phyloP scores from a whole-genome alignment of 2,797 vertebrate species.

The Sebastes hubbsi region DNA sequence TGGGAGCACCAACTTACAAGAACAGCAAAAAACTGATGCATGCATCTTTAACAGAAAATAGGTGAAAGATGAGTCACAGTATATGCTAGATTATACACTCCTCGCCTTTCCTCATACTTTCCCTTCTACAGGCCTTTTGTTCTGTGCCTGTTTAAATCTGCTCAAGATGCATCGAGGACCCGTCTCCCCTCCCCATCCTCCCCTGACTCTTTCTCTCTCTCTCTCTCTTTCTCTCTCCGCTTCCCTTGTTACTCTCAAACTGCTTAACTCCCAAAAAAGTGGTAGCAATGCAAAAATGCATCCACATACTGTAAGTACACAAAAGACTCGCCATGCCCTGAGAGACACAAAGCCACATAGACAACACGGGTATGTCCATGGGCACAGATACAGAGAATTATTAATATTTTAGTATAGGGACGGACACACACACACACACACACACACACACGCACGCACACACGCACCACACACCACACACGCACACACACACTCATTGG shows the following conservation, averaged over 20 bases:
- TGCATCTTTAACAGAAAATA: conserved; percentile 47
- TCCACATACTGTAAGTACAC: conserved; percentile 23
- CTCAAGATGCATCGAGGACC: conserved; percentile 30
- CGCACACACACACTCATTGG: no score
- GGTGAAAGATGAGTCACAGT: conserved; percentile 50
- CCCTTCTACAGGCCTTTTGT: conserved; percentile 40
- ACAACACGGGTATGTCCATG: background rate
- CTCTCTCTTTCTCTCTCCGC: background rate
- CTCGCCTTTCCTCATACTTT: conserved; percentile 19
- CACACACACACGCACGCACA: fast-evolving
- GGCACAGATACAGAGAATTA: conserved; percentile 20
- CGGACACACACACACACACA: background rate
- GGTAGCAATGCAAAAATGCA: conserved; percentile 47
- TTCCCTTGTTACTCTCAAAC: conserved; percentile 21
- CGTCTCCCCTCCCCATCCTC: background rate
- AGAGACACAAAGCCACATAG: conserved; percentile 21
- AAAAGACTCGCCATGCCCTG: conserved; percentile 11
- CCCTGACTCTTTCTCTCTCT: background rate
- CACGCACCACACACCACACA: no score
- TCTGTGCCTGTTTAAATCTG: conserved; percentile 50
- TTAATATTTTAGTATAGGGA: conserved; percentile 20
- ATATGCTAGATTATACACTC: conserved; percentile 40
- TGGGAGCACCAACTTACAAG: conserved; percentile 37
- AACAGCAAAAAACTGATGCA: conserved; percentile 34
- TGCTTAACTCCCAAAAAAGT: conserved; percentile 41